Conservation (phyloP, 2,113 vertebrate species). For the Otocyon megalotis region DNA sequence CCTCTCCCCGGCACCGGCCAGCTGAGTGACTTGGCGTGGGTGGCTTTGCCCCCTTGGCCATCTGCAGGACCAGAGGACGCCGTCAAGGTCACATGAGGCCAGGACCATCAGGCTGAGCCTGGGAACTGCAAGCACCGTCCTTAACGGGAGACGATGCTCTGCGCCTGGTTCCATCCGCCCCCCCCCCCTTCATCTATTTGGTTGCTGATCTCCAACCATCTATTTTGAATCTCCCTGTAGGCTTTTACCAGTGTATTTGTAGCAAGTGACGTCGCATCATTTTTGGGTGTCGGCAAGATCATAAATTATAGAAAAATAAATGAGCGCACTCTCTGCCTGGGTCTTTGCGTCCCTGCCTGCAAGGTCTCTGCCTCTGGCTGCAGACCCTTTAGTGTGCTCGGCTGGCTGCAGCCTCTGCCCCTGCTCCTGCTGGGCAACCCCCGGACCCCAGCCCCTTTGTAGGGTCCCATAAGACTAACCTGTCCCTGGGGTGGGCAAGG, state of each 20-base stretch:
- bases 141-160: neutral
- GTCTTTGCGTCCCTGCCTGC: neutral
- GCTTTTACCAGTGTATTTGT: constrained; percentile 1
- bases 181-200: neutral
- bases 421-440: neutral
- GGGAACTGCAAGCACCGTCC: neutral
- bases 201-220: neutral
- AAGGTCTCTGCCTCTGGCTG: neutral
- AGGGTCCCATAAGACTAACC: neutral
- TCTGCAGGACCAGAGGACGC: neutral
- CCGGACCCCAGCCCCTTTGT: neutral
- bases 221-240: neutral
- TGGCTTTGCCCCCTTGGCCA: neutral
- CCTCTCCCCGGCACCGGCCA: neutral
- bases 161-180: neutral
- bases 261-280: constrained; percentile 38
- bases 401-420: neutral
- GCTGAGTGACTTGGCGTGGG: neutral
- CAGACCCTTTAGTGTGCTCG: neutral
- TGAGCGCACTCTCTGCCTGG: accelerated
- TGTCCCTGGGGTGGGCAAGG: too few species aligned
- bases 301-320: constrained; percentile 59
- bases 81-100: neutral
- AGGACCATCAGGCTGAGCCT: neutral
- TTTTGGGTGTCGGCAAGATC: neutral